Evolutionary conservation across 2,797 vertebrate species (phyloP).

Genomic region (Carcharodon carcharias): DNA sequence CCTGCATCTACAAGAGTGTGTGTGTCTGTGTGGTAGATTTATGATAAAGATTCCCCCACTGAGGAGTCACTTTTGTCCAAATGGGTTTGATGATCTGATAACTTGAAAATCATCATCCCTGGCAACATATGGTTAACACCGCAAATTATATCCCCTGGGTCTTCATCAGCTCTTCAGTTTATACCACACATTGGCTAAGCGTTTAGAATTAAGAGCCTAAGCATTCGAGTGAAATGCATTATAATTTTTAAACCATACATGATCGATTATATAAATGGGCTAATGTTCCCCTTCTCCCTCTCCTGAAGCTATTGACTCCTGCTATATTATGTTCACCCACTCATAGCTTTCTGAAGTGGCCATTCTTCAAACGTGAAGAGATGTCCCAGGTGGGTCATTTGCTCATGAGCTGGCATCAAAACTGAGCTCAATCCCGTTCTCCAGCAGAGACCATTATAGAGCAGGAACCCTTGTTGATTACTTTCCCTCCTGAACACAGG

Average conservation of each 20-base stretch:
- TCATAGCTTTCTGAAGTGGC: background rate
- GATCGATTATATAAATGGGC: background rate
- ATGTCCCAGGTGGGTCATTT: background rate
- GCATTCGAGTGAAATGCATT: background rate
- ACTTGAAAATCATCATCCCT: background rate
- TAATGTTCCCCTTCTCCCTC: background rate
- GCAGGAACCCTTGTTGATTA: background rate
- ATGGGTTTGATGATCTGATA: background rate
- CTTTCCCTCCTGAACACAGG: background rate
- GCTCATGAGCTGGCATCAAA: background rate
- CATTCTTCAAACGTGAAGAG: background rate
- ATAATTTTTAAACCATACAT: background rate
- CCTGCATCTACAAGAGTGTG: background rate
- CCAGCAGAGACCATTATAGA: background rate
- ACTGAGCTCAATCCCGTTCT: background rate
- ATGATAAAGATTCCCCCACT: background rate
- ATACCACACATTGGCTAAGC: background rate
- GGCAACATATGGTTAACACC: background rate
- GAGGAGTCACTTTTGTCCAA: background rate
- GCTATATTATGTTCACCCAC: background rate
- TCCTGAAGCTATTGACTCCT: background rate
- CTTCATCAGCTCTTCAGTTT: background rate
- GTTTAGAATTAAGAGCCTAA: conserved; percentile 2
- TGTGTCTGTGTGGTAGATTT: background rate
- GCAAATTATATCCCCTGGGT: background rate